These are phyloP conservation scores for Ennomos fuscantarius DNA, from an alignment of 2,888 invertebrate genomes.

Conservation along the genomic window DNA sequence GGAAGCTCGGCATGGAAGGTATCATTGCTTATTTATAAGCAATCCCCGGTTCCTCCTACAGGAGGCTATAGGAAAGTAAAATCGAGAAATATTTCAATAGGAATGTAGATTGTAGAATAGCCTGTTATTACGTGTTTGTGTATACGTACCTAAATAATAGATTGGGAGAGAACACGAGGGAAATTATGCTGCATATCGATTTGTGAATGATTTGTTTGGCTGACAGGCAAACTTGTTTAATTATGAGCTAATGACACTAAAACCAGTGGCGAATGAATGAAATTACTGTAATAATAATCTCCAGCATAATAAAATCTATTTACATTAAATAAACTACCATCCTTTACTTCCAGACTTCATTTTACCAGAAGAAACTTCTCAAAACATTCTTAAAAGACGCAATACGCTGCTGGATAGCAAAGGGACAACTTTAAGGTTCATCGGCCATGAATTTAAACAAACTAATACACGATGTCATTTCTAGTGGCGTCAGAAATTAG, in stretches of 20 bases:
- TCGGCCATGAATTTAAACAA: no score
- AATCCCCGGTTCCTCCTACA: conserved; percentile 43
- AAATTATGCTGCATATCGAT: conserved; percentile 10
- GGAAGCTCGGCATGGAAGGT: conserved; percentile 29
- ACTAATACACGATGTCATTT: background rate
- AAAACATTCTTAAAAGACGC: no score
- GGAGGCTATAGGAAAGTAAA: conserved; percentile 44
- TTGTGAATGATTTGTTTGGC: conserved; percentile 1
- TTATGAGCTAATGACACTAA: no score
- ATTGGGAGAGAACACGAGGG: conserved; percentile 12
- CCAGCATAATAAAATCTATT: no score
- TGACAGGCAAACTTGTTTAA: background rate
- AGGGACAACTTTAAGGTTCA: no score
- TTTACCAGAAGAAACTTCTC: no score
- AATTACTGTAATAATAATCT: no score
- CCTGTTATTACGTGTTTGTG: conserved; percentile 30
- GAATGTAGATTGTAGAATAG: conserved; percentile 38
- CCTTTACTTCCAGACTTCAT: no score
- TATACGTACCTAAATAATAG: conserved; percentile 23
- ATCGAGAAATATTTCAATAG: conserved; percentile 47
- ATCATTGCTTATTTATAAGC: conserved; percentile 61
- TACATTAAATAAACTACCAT: no score
- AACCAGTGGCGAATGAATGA: no score
- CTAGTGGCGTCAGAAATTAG: background rate
- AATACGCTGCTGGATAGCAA: no score